Percentiles rank a stretch among this genome's conserved stretches.
phyloP scores from a whole-genome alignment of 2,888 invertebrate species.

The Folsomia candida region DNA sequence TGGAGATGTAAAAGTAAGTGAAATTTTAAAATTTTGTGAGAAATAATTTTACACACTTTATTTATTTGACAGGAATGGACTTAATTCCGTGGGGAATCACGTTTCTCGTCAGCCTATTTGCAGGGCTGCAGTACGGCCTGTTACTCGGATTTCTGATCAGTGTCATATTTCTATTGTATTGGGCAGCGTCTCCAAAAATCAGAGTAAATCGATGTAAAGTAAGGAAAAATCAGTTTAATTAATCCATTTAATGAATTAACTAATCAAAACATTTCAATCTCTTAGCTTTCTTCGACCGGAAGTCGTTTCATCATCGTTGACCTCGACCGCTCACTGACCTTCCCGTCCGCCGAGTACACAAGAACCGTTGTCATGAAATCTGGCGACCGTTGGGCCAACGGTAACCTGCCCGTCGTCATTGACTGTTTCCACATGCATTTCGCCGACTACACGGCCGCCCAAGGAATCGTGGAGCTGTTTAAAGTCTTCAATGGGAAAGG shows the following conservation, averaged over 20 bases:
- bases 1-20: constrained; percentile 77
- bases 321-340: constrained; percentile 70
- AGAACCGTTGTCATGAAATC: constrained; percentile 75
- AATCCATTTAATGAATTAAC: no score
- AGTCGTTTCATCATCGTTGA: constrained; percentile 39
- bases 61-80: constrained; percentile 71
- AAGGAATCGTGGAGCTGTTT: constrained; percentile 52
- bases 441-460: constrained; percentile 84
- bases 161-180: constrained; percentile 78
- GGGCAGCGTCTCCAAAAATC: constrained; percentile 81
- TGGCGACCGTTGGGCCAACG: constrained; percentile 64
- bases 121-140: constrained; percentile 84
- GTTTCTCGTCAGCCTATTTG: constrained; percentile 75
- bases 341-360: constrained; percentile 86
- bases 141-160: constrained; percentile 76
- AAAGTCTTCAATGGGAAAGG: constrained; percentile 27
- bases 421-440: constrained; percentile 85
- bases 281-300: constrained; percentile 37
- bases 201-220: constrained; percentile 72
- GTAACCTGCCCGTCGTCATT: constrained; percentile 72
- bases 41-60: no score
- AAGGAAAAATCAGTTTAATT: no score
- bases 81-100: constrained; percentile 78
- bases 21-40: no score
- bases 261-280: no score